Percentiles rank a stretch among this genome's conserved stretches.
Conservation (phyloP, 2,888 invertebrate genomes). For the Hedychridium roseum region DNA sequence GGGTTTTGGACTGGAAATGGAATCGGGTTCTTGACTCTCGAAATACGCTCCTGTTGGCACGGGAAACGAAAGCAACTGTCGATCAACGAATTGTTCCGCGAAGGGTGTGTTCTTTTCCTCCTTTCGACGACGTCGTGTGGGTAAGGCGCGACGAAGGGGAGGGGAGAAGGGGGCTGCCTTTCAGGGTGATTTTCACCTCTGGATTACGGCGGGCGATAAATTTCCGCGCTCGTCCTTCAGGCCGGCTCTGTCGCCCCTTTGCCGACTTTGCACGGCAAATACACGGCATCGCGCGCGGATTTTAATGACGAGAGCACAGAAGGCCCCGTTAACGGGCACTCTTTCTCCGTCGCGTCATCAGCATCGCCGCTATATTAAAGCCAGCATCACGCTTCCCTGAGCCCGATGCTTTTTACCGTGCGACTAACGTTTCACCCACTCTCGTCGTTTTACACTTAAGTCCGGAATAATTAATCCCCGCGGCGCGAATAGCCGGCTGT, state of each 20-base stretch:
- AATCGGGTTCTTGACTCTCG: too few species aligned
- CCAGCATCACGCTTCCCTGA: too few species aligned
- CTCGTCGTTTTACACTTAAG: too few species aligned
- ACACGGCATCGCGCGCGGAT: conserved; percentile 6
- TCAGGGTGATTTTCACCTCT: conserved; percentile 32
- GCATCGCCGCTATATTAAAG: too few species aligned
- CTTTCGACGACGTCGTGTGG: conserved; percentile 14
- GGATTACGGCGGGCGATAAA: conserved; percentile 23
- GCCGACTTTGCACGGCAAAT: conserved; percentile 20
- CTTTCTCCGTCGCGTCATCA: conserved; percentile 8
- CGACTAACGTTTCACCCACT: too few species aligned
- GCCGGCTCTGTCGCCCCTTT: neutral
- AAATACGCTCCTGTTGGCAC: too few species aligned
- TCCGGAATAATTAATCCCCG: too few species aligned
- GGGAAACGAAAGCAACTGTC: conserved; percentile 32
- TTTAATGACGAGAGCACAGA: conserved; percentile 21
- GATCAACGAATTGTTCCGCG: conserved; percentile 38
- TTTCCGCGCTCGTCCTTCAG: conserved; percentile 5
- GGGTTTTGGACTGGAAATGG: too few species aligned
- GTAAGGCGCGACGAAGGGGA: conserved; percentile 24
- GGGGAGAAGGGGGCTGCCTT: too few species aligned
- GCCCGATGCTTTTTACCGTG: too few species aligned
- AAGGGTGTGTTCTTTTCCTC: conserved; percentile 10
- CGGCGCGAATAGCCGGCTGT: too few species aligned
- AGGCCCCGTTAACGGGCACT: conserved; percentile 24